Conservation (phyloP, 2,888 invertebrate species). For the Lamellibrachia satsuma region DNA sequence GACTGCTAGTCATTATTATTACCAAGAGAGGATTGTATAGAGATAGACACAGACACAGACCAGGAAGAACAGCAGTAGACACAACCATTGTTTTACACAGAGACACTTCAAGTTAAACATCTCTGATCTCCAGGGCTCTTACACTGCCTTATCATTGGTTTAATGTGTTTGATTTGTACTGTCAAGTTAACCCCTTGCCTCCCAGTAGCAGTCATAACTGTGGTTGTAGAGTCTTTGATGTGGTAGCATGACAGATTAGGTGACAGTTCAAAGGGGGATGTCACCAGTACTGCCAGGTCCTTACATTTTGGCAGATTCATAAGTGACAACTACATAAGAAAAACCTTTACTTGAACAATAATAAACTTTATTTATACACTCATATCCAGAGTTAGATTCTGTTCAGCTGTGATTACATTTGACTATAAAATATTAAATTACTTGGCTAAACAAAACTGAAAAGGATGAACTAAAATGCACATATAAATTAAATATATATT, state of each 20-base stretch:
- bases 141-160: background rate
- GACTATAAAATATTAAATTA: too few relatives aligned
- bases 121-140: background rate
- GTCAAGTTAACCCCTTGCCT: background rate
- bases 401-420: too few relatives aligned
- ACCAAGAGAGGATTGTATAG: background rate
- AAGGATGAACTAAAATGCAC: too few relatives aligned
- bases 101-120: background rate
- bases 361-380: too few relatives aligned
- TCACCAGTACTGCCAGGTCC: background rate
- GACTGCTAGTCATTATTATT: background rate
- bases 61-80: background rate
- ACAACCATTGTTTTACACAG: background rate
- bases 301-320: background rate
- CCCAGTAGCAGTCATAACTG: background rate
- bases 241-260: background rate
- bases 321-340: background rate
- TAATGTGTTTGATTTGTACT: slow-evolving; percentile 12
- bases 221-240: background rate
- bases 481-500: too few relatives aligned
- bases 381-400: too few relatives aligned
- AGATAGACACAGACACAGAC: background rate
- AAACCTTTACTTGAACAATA: too few relatives aligned
- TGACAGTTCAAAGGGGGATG: background rate
- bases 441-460: too few relatives aligned